phyloP scores from a whole-genome alignment of 2,113 vertebrate species.

The Piliocolobus tephrosceles region DNA sequence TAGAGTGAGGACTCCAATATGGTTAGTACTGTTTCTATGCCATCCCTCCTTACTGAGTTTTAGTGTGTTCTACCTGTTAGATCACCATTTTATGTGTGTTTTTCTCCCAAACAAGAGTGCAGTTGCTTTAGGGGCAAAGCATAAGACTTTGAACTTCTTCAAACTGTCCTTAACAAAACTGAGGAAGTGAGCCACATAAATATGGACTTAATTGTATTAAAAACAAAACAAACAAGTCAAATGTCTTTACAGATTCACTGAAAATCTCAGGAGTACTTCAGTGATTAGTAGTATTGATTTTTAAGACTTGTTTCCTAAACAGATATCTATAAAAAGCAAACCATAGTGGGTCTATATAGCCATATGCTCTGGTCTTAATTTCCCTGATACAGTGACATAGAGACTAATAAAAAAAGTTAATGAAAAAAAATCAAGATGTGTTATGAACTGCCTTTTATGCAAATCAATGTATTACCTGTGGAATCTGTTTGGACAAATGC shows the following conservation, averaged over 20 bases:
- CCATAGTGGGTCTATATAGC: background rate
- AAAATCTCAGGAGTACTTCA: slow-evolving; percentile 11
- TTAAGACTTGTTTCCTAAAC: slow-evolving; percentile 36
- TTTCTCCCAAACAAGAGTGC: background rate
- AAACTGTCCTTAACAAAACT: background rate
- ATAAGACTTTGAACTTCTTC: background rate
- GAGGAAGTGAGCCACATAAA: background rate
- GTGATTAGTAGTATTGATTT: slow-evolving; percentile 26
- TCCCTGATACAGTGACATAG: background rate
- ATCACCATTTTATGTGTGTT: background rate
- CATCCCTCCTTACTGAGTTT: background rate
- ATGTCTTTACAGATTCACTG: background rate
- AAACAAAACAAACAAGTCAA: slow-evolving; percentile 32
- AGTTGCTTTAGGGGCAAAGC: background rate
- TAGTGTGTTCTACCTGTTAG: background rate
- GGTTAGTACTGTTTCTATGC: background rate
- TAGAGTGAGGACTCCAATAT: background rate
- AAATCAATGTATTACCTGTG: background rate
- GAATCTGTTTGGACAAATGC: slow-evolving; percentile 9
- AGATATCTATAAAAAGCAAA: slow-evolving; percentile 28
- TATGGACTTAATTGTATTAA: background rate
- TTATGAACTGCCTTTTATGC: background rate
- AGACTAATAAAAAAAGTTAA: background rate
- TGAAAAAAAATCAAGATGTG: background rate
- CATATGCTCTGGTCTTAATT: slow-evolving; percentile 21